Conservation (phyloP, 2,888 invertebrate genomes). For the Torymus tubicola region DNA sequence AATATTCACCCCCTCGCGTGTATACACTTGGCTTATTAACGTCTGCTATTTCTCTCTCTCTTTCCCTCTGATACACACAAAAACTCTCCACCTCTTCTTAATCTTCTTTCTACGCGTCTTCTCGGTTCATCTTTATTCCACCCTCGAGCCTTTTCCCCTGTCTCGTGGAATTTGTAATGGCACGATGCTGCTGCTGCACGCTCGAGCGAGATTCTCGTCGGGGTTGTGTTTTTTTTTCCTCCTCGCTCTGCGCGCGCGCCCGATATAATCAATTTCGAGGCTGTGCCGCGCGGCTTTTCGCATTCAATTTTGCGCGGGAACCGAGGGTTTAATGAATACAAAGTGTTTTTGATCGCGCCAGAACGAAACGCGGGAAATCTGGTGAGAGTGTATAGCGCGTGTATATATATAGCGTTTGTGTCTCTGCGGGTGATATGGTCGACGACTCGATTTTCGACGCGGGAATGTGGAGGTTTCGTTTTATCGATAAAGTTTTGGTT, state of each 20-base stretch:
- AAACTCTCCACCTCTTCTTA: no score
- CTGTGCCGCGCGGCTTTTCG: conserved; percentile 15
- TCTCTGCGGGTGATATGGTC: no score
- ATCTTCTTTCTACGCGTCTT: no score
- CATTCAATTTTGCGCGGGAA: conserved; percentile 40
- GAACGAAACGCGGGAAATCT: conserved; percentile 28
- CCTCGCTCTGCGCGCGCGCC: background rate
- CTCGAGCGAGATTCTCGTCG: background rate
- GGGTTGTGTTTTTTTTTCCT: background rate
- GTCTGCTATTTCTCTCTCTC: background rate
- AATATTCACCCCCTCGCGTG: conserved; percentile 52
- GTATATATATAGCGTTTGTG: no score
- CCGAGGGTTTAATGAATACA: conserved; percentile 10
- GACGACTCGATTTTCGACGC: no score
- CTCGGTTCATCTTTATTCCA: conserved; percentile 33
- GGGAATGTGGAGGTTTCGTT: no score
- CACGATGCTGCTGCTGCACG: conserved; percentile 34
- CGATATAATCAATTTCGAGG: conserved; percentile 11
- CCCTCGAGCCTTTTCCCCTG: conserved; percentile 15
- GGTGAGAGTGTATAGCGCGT: conserved; percentile 6
- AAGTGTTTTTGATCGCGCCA: conserved; percentile 47
- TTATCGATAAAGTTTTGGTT: no score
- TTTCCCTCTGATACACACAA: background rate
- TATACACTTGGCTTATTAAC: background rate
- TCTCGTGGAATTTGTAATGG: conserved; percentile 25